A percentile compares a stretch with the other conserved stretches of the same genome.
phyloP scores from a whole-genome alignment of 2,888 invertebrate species.

The Miltochrista miniata region DNA sequence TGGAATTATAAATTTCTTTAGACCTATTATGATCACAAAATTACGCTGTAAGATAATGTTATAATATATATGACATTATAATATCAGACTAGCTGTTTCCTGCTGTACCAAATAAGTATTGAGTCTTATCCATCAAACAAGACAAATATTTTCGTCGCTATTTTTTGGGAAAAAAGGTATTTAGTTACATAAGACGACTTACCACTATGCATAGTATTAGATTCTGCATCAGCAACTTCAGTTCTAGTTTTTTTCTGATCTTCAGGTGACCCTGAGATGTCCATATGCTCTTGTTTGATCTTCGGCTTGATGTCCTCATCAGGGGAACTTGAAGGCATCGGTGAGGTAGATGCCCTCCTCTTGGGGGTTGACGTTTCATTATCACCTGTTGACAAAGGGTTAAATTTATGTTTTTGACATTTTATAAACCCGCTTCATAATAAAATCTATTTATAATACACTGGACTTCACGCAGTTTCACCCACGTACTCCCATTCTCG shows the following conservation, averaged over 20 bases:
- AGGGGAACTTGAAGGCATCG: slow-evolving; percentile 79
- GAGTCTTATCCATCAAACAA: no score
- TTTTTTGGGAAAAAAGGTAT: no score
- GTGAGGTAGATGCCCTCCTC: slow-evolving; percentile 82
- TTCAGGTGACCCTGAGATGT: slow-evolving; percentile 86
- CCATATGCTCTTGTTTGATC: slow-evolving; percentile 88
- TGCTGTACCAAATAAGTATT: no score
- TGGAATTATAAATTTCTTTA: no score
- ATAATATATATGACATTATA: not conserved
- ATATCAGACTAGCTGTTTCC: no score
- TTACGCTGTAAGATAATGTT: not conserved
- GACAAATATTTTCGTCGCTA: no score
- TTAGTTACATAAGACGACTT: slow-evolving; percentile 75
- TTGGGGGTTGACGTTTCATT: slow-evolving; percentile 85
- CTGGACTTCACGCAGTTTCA: no score
- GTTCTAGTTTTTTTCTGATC: slow-evolving; percentile 90
- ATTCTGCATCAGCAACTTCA: slow-evolving; percentile 93
- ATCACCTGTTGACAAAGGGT: slow-evolving; percentile 62
- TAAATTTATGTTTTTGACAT: not conserved
- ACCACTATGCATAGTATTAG: slow-evolving; percentile 96
- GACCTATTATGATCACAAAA: no score
- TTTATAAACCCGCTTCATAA: not conserved
- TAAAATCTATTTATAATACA: no score
- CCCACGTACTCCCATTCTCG: no score
- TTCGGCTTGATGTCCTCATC: slow-evolving; percentile 80